A percentile compares a stretch with the other conserved stretches of the same genome.
Evolutionary conservation across 2,888 invertebrate genomes (phyloP).

Genomic region (Formica aserva): DNA sequence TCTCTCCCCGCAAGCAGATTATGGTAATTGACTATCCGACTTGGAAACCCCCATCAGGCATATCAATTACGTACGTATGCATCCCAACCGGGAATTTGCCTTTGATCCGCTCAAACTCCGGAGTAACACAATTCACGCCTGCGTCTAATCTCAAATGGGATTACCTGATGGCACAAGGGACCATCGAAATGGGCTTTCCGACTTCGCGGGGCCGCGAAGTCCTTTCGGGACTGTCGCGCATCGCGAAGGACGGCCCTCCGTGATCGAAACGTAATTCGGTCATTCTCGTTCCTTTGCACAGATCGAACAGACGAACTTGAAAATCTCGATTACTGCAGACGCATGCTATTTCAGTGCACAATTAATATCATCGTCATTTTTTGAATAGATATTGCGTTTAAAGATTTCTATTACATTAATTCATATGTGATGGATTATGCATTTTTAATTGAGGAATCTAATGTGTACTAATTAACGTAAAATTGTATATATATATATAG

Average conservation of each 20-base stretch:
- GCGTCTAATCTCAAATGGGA: slow-evolving; percentile 82
- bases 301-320: background rate
- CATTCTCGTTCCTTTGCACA: slow-evolving; percentile 1
- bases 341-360: background rate
- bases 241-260: slow-evolving; percentile 26
- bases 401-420: background rate
- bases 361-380: background rate
- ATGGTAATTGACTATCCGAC: slow-evolving; percentile 85
- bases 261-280: slow-evolving; percentile 4
- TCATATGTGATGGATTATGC: background rate
- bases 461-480: background rate
- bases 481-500: background rate
- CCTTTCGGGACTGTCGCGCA: slow-evolving; percentile 56
- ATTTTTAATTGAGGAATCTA: background rate
- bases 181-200: slow-evolving; percentile 78
- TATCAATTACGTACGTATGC: slow-evolving; percentile 84
- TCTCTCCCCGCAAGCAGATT: slow-evolving; percentile 82
- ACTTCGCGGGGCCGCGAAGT: slow-evolving; percentile 72
- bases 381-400: background rate
- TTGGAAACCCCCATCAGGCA: slow-evolving; percentile 84
- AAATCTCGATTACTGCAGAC: background rate
- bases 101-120: slow-evolving; percentile 83
- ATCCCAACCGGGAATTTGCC: slow-evolving; percentile 82
- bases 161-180: slow-evolving; percentile 79
- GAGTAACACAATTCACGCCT: slow-evolving; percentile 83